Percentiles rank a stretch among this genome's conserved stretches.
These are phyloP conservation scores for Cydia pomonella DNA, from an alignment of 1,140 invertebrate species.

Conservation along the genomic window DNA sequence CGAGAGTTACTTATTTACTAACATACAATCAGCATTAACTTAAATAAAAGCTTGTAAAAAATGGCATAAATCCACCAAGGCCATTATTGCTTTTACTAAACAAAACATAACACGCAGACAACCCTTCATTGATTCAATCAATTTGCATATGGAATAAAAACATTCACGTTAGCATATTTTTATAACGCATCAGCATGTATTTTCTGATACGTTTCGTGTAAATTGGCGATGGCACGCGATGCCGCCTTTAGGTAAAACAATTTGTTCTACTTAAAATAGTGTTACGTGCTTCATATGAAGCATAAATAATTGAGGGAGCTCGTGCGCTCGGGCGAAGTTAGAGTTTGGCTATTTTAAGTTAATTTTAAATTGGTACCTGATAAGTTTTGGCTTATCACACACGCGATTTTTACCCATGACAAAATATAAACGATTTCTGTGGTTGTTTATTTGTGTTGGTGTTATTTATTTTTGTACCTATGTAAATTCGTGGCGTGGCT, in stretches of 20 bases:
- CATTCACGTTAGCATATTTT: conserved; percentile 25
- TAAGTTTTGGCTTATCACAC: neutral
- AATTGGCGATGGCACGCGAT: conserved; percentile 51
- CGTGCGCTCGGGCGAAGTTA: neutral
- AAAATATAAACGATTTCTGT: no score
- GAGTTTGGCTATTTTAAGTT: conserved; percentile 9
- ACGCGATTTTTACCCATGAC: neutral
- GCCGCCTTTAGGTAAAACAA: conserved; percentile 52
- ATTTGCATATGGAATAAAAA: conserved; percentile 31
- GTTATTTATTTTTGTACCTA: no score
- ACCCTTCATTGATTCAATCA: neutral
- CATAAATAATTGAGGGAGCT: conserved; percentile 22
- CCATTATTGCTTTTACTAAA: neutral
- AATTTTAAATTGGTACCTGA: neutral
- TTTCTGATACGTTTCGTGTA: conserved; percentile 49
- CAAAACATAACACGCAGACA: neutral
- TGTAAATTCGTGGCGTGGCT: no score
- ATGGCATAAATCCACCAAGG: neutral
- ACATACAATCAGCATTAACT: neutral
- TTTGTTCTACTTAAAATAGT: conserved; percentile 59
- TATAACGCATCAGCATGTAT: conserved; percentile 31
- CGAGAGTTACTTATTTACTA: no score
- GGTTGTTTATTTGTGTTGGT: no score
- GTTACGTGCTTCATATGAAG: conserved; percentile 40
- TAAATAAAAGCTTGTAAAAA: neutral